Evolutionary conservation across 1,140 invertebrate genomes (phyloP).

Genomic region (Drosophila orena): DNA sequence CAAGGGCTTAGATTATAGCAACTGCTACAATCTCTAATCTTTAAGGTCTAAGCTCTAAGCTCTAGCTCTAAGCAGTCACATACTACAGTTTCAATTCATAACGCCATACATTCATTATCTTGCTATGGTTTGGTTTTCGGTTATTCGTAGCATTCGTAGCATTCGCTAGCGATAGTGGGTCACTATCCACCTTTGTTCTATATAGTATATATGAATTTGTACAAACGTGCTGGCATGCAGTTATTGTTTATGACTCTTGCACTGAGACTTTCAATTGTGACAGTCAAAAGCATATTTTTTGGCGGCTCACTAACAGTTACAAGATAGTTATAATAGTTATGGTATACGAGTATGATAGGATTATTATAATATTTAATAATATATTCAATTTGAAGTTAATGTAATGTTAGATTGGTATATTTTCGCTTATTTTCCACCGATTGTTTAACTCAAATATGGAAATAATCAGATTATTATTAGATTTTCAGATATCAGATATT

Average conservation of each 20-base stretch:
- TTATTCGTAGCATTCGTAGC: neutral
- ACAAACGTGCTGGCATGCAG: conserved; percentile 25
- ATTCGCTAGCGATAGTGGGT: neutral
- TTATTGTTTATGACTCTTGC: neutral
- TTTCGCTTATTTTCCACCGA: too few species aligned
- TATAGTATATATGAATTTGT: conserved; percentile 4
- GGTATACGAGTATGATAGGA: too few species aligned
- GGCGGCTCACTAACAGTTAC: too few species aligned
- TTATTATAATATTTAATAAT: too few species aligned
- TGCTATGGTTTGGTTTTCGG: neutral
- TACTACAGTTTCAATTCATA: neutral
- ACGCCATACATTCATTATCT: conserved; percentile 21
- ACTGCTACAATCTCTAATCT: neutral
- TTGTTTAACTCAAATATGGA: too few species aligned
- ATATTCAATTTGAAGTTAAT: too few species aligned
- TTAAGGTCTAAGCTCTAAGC: conserved; percentile 7
- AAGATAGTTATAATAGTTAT: too few species aligned
- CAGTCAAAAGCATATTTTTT: conserved; percentile 14
- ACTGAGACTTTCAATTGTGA: neutral
- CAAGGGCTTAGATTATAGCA: too few species aligned
- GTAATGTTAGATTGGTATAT: too few species aligned
- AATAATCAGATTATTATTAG: too few species aligned
- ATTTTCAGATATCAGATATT: too few species aligned
- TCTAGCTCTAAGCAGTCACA: conserved; percentile 20
- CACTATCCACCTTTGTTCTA: neutral